Percentiles rank a stretch among this genome's conserved stretches.
These are phyloP conservation scores for Dioctria linearis DNA, from an alignment of 2,888 invertebrate genomes.

Conservation along the genomic window DNA sequence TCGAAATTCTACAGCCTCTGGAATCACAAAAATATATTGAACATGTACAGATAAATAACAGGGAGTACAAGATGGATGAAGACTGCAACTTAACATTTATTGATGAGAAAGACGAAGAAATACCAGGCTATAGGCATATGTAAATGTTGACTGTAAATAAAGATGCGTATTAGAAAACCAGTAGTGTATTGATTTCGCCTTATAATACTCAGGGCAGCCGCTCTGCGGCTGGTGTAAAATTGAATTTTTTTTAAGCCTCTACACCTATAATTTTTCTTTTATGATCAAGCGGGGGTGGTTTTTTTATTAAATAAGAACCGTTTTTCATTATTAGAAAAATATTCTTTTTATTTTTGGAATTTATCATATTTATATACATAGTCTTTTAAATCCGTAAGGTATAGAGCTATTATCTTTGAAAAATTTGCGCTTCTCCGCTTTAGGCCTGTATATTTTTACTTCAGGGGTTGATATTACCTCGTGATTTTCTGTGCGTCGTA, in stretches of 20 bases:
- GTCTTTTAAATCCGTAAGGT: conserved; percentile 6
- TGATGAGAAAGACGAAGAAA: not conserved
- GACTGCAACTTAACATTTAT: too few species aligned
- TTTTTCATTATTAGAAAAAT: too few species aligned
- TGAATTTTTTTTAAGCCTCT: too few species aligned
- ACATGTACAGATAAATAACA: conserved; percentile 6
- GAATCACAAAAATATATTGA: not conserved
- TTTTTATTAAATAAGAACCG: too few species aligned
- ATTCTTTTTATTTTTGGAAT: too few species aligned
- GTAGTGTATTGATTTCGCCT: too few species aligned
- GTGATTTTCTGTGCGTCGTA: not conserved
- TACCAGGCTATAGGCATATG: conserved; percentile 12
- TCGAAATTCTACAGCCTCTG: too few species aligned
- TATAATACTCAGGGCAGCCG: too few species aligned
- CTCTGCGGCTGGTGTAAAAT: too few species aligned
- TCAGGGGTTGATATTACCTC: not conserved
- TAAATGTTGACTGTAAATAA: not conserved
- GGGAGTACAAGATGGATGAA: too few species aligned
- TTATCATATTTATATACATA: not conserved
- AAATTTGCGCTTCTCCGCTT: conserved; percentile 24
- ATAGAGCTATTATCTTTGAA: conserved; percentile 4
- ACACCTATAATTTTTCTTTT: too few species aligned
- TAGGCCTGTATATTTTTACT: not conserved
- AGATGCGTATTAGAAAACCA: not conserved
- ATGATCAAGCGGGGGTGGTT: too few species aligned